phyloP scores from a whole-genome alignment of 2,888 invertebrate genomes.

The Galerucella nymphaeae region DNA sequence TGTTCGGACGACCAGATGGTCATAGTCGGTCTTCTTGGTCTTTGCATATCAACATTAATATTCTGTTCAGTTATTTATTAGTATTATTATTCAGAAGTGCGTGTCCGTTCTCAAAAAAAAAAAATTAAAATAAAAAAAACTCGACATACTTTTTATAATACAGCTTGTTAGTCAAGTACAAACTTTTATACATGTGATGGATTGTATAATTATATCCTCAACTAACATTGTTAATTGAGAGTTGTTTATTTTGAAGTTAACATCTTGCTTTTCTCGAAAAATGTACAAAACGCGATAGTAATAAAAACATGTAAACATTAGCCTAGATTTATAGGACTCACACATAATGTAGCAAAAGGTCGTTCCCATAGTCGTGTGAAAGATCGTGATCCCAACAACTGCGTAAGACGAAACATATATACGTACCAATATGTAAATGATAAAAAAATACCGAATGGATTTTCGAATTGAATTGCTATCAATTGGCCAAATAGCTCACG shows the following conservation, averaged over 20 bases:
- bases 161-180: neutral
- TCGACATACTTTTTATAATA: slow-evolving; percentile 4
- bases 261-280: too few relatives aligned
- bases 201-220: too few relatives aligned
- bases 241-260: too few relatives aligned
- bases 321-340: slow-evolving; percentile 19
- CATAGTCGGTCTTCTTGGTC: neutral
- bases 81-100: neutral
- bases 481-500: slow-evolving; percentile 34
- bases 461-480: slow-evolving; percentile 29
- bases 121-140: neutral
- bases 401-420: slow-evolving; percentile 19
- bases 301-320: slow-evolving; percentile 21
- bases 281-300: neutral
- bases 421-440: neutral
- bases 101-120: slow-evolving; percentile 1
- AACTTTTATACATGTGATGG: too few relatives aligned
- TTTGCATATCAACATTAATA: slow-evolving; percentile 1
- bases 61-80: slow-evolving; percentile 1
- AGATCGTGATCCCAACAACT: slow-evolving; percentile 27
- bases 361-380: slow-evolving; percentile 19
- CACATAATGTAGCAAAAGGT: slow-evolving; percentile 13
- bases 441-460: slow-evolving; percentile 4
- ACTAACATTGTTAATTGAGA: too few relatives aligned
- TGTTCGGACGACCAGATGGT: neutral